Percentiles rank a stretch among this genome's conserved stretches.
phyloP scores from a whole-genome alignment of 2,888 invertebrate genomes.

The Hypercompe scribonia region DNA sequence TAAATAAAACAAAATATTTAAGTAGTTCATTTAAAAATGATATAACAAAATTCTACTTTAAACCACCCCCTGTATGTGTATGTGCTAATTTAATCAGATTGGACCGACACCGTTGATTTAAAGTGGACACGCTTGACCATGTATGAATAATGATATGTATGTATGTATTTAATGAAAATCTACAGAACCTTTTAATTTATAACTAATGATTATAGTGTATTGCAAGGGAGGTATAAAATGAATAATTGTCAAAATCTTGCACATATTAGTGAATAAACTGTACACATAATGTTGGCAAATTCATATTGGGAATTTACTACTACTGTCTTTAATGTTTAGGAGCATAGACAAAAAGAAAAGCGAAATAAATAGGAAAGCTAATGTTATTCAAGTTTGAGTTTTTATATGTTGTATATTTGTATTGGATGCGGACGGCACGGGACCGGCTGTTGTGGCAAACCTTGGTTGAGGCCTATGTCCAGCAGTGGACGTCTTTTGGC shows the following conservation, averaged over 20 bases:
- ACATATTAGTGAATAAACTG: slow-evolving; percentile 21
- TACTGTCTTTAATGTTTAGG: neutral
- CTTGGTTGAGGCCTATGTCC: too few relatives aligned
- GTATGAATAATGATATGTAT: neutral
- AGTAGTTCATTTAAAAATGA: neutral
- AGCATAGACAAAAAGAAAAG: too few relatives aligned
- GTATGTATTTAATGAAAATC: slow-evolving; percentile 26
- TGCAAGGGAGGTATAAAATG: slow-evolving; percentile 33
- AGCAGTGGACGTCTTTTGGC: too few relatives aligned
- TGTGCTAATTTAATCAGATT: neutral
- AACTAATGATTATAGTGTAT: slow-evolving; percentile 39
- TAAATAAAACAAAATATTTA: neutral
- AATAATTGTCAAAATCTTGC: slow-evolving; percentile 20
- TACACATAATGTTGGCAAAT: slow-evolving; percentile 19
- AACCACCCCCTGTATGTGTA: neutral
- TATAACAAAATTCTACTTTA: neutral
- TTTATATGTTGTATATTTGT: neutral
- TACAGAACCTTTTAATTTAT: slow-evolving; percentile 31
- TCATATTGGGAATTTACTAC: neutral
- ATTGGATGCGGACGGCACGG: too few relatives aligned
- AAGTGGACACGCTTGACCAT: neutral
- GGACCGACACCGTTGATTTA: neutral
- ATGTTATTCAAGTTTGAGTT: neutral
- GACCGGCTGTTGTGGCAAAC: too few relatives aligned
- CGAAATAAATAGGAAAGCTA: neutral